Percentiles rank a stretch among this genome's conserved stretches.
Evolutionary conservation across 2,888 invertebrate species (phyloP).

Genomic region (Drosophila yooni): DNA sequence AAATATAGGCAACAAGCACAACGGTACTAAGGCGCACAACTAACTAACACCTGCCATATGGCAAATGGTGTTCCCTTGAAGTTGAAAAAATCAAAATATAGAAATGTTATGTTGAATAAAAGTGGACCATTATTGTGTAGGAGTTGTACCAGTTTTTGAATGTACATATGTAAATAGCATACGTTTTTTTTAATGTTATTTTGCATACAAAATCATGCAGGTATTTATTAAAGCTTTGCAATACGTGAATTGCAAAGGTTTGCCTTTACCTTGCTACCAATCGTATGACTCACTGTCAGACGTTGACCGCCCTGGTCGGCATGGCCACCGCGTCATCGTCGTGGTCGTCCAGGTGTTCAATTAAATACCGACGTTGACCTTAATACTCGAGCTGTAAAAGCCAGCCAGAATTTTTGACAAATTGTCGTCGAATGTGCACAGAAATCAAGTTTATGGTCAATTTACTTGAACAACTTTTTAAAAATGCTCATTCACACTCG

Average conservation of each 20-base stretch:
- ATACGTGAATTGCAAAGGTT: slow-evolving; percentile 52
- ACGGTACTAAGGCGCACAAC: slow-evolving; percentile 26
- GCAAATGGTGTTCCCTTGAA: not conserved
- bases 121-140: not conserved
- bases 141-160: slow-evolving; percentile 4
- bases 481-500: slow-evolving; percentile 33
- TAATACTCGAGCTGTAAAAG: slow-evolving; percentile 68
- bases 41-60: slow-evolving; percentile 32
- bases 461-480: slow-evolving; percentile 63
- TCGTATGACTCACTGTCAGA: slow-evolving; percentile 53
- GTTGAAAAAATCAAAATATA: too few species aligned
- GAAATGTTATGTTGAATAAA: not conserved
- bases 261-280: slow-evolving; percentile 50
- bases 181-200: not conserved
- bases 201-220: slow-evolving; percentile 39
- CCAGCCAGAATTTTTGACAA: slow-evolving; percentile 78
- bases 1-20: slow-evolving; percentile 35
- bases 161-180: slow-evolving; percentile 2
- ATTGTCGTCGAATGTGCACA: slow-evolving; percentile 72
- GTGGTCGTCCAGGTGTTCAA: slow-evolving; percentile 76
- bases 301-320: slow-evolving; percentile 38
- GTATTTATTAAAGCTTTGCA: slow-evolving; percentile 37
- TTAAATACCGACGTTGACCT: slow-evolving; percentile 77
- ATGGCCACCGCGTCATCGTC: slow-evolving; percentile 45
- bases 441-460: slow-evolving; percentile 79